Conservation (phyloP, 2,888 invertebrate species). For the Euplagia quadripunctaria region DNA sequence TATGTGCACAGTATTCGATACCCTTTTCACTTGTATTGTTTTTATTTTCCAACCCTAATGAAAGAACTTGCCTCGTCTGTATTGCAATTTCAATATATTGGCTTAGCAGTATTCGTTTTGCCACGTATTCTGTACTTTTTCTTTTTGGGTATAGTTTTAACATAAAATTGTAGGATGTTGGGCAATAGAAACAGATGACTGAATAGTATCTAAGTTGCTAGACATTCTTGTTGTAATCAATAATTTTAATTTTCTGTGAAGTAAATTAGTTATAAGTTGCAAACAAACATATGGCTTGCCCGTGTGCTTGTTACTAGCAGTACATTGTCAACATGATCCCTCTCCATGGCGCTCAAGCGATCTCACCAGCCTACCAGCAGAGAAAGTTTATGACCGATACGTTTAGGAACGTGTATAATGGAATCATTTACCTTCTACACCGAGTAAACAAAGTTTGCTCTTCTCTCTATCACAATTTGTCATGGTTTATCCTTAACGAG, state of each 20-base stretch:
- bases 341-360: not conserved
- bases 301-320: not conserved
- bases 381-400: not conserved
- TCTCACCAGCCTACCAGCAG: not conserved
- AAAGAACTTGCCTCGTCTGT: constrained; percentile 83
- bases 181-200: constrained; percentile 1
- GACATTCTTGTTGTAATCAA: not conserved
- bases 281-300: not conserved
- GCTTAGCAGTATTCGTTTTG: constrained; percentile 61
- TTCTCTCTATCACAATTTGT: not conserved
- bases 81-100: constrained; percentile 82
- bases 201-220: not conserved
- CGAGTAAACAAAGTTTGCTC: not conserved
- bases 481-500: not conserved
- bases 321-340: not conserved
- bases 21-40: constrained; percentile 87
- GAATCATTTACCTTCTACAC: not conserved
- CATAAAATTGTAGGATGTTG: constrained; percentile 46
- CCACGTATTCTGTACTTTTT: constrained; percentile 58
- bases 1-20: constrained; percentile 82
- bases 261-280: too few relatives aligned
- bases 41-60: constrained; percentile 86
- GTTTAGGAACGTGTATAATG: not conserved
- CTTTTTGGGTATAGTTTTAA: constrained; percentile 53
- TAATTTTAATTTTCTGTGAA: not conserved